These are phyloP conservation scores for Phymorhynchus buccinoides DNA, from an alignment of 1,140 invertebrate genomes.

Conservation along the genomic window DNA sequence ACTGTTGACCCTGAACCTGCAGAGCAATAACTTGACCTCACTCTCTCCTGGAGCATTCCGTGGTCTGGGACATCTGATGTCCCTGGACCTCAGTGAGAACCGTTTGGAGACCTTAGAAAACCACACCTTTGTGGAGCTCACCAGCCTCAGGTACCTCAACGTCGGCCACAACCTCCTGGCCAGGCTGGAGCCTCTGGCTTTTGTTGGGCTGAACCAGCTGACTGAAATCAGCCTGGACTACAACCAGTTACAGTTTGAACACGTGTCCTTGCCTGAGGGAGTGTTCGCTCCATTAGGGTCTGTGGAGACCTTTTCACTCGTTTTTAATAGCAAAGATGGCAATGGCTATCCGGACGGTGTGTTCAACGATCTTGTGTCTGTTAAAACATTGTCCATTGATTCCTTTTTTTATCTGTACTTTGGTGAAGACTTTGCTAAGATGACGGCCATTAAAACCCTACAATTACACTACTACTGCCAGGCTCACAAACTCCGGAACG, in stretches of 20 bases:
- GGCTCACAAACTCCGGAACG: background rate
- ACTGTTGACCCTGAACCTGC: background rate
- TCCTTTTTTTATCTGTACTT: background rate
- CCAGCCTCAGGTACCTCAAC: background rate
- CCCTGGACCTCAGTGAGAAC: slow-evolving; percentile 17
- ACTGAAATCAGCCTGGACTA: background rate
- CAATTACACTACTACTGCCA: background rate
- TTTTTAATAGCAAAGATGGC: background rate
- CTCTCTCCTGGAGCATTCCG: background rate
- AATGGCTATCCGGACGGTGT: background rate
- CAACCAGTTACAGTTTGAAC: background rate
- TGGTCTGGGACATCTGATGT: background rate
- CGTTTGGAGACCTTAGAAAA: background rate
- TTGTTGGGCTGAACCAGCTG: background rate
- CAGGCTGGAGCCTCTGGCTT: background rate
- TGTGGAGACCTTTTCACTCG: background rate
- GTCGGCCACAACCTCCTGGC: background rate
- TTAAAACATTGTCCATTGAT: background rate
- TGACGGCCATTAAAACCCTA: background rate
- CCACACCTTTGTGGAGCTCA: background rate
- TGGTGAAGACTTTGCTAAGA: background rate
- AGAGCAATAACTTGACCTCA: slow-evolving; percentile 1
- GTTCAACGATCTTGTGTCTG: background rate
- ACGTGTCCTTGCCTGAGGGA: background rate
- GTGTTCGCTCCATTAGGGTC: background rate